Conservation (phyloP, 2,797 vertebrate genomes). For the Erithacus rubecula region DNA sequence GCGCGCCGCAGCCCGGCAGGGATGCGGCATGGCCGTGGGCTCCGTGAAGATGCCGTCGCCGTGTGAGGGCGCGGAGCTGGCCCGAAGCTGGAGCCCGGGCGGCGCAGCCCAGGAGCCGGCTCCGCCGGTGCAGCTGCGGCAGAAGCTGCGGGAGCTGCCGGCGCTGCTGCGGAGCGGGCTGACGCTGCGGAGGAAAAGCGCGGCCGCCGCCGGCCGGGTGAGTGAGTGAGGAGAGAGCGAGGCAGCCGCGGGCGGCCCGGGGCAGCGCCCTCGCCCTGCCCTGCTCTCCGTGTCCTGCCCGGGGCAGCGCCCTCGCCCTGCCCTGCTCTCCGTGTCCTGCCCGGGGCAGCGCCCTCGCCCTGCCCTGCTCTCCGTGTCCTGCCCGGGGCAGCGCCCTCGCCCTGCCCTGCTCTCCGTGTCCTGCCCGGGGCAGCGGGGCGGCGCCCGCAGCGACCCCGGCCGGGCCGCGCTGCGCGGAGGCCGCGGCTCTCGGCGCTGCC, state of each 20-base stretch:
- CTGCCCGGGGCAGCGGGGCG: not conserved
- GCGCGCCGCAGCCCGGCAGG: constrained; percentile 23
- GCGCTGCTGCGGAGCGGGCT: constrained; percentile 78
- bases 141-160: constrained; percentile 77
- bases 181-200: constrained; percentile 76
- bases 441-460: no score
- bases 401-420: not conserved
- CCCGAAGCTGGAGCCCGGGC: constrained; percentile 55
- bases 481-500: not conserved
- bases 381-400: no score
- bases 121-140: constrained; percentile 72
- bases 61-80: constrained; percentile 48
- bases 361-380: not conserved
- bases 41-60: constrained; percentile 73
- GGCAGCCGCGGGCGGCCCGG: not conserved
- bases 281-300: no score
- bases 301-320: no score
- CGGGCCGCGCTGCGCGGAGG: not conserved
- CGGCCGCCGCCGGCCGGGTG: constrained; percentile 66
- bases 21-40: constrained; percentile 73
- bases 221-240: not conserved
- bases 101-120: constrained; percentile 39
- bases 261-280: not conserved
- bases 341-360: not conserved
- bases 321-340: not conserved